Percentiles rank a stretch among this genome's conserved stretches.
Evolutionary conservation across 1,140 invertebrate genomes (phyloP).

Genomic region (Nebria ingens): DNA sequence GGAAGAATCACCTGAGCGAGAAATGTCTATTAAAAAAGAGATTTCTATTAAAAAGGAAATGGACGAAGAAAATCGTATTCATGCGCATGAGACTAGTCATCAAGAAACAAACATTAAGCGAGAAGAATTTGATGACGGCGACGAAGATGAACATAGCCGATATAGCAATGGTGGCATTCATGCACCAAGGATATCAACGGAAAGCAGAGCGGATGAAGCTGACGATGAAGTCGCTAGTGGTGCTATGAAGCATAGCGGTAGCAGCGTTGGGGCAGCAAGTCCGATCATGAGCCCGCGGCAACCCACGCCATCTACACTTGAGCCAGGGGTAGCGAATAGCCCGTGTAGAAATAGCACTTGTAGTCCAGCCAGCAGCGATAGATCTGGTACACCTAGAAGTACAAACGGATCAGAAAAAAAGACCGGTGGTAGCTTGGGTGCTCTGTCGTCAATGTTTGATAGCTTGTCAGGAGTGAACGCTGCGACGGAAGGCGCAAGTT

Average conservation of each 20-base stretch:
- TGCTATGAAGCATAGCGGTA: not conserved
- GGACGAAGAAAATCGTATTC: conserved; percentile 21
- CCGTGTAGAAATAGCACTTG: conserved; percentile 49
- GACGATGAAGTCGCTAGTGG: conserved; percentile 16
- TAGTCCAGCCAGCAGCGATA: conserved; percentile 61
- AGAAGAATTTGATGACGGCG: conserved; percentile 44
- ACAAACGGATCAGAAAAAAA: conserved; percentile 47
- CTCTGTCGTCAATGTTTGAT: conserved; percentile 83
- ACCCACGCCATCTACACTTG: conserved; percentile 30
- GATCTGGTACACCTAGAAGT: conserved; percentile 56
- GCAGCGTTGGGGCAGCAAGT: conserved; percentile 35
- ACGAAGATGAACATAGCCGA: conserved; percentile 40
- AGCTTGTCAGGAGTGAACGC: conserved; percentile 52
- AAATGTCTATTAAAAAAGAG: conserved; percentile 30
- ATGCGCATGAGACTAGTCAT: conserved; percentile 15
- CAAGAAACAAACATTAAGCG: conserved; percentile 38
- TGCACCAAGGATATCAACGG: conserved; percentile 25
- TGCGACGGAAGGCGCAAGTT: conserved; percentile 36
- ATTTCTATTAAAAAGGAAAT: conserved; percentile 29
- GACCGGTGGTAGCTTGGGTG: conserved; percentile 56
- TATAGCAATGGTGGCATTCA: conserved; percentile 36
- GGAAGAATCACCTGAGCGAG: conserved; percentile 37
- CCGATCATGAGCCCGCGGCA: conserved; percentile 46
- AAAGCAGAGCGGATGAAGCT: conserved; percentile 26
- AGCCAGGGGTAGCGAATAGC: conserved; percentile 36